Evolutionary conservation across 2,113 vertebrate species (phyloP).

Genomic region (Oreochromis niloticus): DNA sequence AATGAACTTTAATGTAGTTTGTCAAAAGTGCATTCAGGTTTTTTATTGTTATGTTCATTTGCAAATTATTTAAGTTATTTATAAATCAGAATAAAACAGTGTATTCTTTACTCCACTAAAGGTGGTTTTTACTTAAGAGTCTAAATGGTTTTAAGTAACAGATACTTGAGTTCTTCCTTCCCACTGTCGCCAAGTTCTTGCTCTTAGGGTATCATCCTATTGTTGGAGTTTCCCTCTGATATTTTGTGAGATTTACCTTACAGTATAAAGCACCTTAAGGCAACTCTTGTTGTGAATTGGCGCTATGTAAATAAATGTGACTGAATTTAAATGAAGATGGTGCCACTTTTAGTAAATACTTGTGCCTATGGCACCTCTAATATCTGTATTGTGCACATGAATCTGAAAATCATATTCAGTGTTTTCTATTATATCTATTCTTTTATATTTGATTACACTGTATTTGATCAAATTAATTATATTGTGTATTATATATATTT

Average conservation of each 20-base stretch:
- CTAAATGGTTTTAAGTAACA: background rate
- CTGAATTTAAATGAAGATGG: background rate
- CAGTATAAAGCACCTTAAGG: background rate
- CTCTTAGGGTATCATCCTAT: background rate
- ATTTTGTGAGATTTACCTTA: background rate
- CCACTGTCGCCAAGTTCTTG: background rate
- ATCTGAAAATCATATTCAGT: background rate
- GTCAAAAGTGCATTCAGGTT: background rate
- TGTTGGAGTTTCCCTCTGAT: background rate
- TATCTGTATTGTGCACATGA: background rate
- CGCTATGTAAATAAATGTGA: background rate
- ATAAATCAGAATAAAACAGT: background rate
- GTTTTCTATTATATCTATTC: background rate
- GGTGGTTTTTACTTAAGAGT: background rate
- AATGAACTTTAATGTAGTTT: background rate
- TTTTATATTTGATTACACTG: background rate
- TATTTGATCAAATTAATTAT: background rate
- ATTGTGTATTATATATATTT: background rate
- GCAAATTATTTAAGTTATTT: background rate
- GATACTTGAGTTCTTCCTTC: background rate
- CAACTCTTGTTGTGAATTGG: background rate
- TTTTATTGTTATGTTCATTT: background rate
- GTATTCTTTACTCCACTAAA: background rate
- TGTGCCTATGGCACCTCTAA: no score
- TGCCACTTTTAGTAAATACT: background rate